phyloP scores from a whole-genome alignment of 2,113 vertebrate species.

The Chitala chitala region DNA sequence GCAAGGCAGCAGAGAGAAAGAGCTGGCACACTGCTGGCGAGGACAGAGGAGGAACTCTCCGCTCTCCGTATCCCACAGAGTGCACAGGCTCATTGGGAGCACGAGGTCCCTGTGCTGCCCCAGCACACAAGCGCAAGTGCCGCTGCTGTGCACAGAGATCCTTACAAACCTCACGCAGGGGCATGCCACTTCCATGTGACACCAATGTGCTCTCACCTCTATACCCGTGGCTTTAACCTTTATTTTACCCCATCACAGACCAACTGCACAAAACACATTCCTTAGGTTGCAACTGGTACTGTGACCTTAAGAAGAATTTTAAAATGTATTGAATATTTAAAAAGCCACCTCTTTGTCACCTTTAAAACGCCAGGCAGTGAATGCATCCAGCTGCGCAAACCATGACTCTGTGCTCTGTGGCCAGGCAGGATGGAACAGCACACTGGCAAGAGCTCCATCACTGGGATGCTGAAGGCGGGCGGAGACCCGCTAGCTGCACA shows the following conservation, averaged over 20 bases:
- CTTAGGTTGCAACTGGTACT: no score
- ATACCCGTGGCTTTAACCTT: no score
- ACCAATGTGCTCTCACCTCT: conserved; percentile 4
- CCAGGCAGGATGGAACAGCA: neutral
- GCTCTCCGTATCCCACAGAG: conserved; percentile 31
- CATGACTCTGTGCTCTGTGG: neutral
- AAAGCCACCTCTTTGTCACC: no score
- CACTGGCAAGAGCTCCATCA: neutral
- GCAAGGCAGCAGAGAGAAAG: conserved; percentile 28
- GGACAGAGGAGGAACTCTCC: neutral
- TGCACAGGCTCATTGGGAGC: conserved; percentile 37
- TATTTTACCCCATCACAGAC: no score
- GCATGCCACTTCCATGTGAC: neutral
- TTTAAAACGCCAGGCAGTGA: no score
- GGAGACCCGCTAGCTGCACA: neutral
- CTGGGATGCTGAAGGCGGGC: neutral
- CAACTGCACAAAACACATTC: neutral
- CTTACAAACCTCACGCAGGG: neutral
- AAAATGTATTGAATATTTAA: no score
- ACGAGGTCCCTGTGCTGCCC: conserved; percentile 42
- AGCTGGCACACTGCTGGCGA: neutral
- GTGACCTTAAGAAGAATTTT: no score
- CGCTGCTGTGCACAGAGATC: conserved; percentile 19
- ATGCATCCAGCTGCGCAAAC: no score
- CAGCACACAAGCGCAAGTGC: conserved; percentile 37